Evolutionary conservation across 2,113 vertebrate species (phyloP), one percentile per base, ranked within the genome.

Genomic region (Paedocypris sp.): DNA sequence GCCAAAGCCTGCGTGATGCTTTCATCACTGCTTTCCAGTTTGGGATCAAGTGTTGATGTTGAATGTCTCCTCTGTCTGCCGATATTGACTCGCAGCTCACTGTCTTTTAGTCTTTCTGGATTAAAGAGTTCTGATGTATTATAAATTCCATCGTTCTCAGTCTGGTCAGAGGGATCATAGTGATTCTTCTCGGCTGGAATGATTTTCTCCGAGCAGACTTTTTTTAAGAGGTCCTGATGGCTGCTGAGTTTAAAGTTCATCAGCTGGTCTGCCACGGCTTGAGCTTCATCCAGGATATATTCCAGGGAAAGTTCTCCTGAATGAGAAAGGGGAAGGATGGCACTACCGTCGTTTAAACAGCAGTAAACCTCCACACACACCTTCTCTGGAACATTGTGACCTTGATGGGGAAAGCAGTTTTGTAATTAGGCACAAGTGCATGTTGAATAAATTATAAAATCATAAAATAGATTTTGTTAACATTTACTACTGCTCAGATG

Each of bases 261-360:
- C 18, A 94, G 80, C 68, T 86, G 82, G 15, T 63, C 65, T 13
- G 88, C 88, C 60, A 88, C 73, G 39, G 87, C 82, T 76, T 86
- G 87, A 5, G 79, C 79, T 47, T 82, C 60, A 48, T 91, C 88
- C 64, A 63, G 76, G 61, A 81, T 66, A 31, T 90, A 91, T 19
- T 73, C 68, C 60, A 95, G 10, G 0, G 67, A 83, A 9, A 68
- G 54, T 3, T 42, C 29, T 28, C 28, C 19, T 26, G 65, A 49
- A 36, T 42, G 12, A 6, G 45, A 45, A 29, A 64, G 13, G 11
- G 6, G 70, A 48, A 6, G 76, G 77, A 16, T 77, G 71, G 0
- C 86, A 3, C 71, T 60, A 29, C 82, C 75, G 20, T 74, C 82
- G 39, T 79, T 80, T 0, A 53, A 52, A 49, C 74, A 84, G 71